phyloP scores from a whole-genome alignment of 2,113 vertebrate genomes.

The mouse (Mus musculus) region GRCm39 chr3:132932001-132932500 shows the following conservation, averaged over 20 bases:
- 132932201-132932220: neutral
- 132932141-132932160: neutral
- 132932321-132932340: constrained; percentile 20
- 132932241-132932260: neutral
- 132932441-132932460: neutral
- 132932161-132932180: neutral
- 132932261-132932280: neutral
- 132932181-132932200: neutral
- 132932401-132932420: neutral
- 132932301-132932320: neutral
- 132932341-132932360: neutral
- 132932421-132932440: neutral
- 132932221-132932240: neutral
- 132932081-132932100: neutral
- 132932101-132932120: neutral
- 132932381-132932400: neutral
- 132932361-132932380: neutral
- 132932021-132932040: neutral
- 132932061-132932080: no score
- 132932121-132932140: neutral
- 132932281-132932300: neutral
- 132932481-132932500: constrained; percentile 70
- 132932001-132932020: neutral
- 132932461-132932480: constrained; percentile 25
- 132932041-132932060: neutral